phyloP scores from a whole-genome alignment of 2,113 vertebrate species.

The Hippocampus mohnikei region DNA sequence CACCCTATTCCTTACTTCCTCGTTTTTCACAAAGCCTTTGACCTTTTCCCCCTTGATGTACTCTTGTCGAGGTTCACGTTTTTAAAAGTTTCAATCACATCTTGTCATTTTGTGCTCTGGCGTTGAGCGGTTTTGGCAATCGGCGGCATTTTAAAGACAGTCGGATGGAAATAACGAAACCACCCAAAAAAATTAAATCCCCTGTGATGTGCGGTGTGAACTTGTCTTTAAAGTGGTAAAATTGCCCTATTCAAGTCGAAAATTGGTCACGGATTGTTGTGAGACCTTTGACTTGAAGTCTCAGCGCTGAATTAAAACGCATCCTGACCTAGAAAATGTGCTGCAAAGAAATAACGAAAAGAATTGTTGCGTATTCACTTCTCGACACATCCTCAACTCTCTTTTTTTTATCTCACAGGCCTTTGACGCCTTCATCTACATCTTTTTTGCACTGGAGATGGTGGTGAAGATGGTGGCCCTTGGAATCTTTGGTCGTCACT shows the following conservation, averaged over 20 bases:
- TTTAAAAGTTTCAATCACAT: neutral
- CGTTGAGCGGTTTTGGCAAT: neutral
- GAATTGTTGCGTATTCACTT: neutral
- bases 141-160: neutral
- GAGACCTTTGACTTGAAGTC: conserved; percentile 12
- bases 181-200: neutral
- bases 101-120: neutral
- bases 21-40: conserved; percentile 8
- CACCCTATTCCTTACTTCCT: conserved; percentile 15
- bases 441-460: conserved; percentile 98
- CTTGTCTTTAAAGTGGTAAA: neutral
- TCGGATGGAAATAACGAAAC: neutral
- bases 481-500: conserved; percentile 92
- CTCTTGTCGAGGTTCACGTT: neutral
- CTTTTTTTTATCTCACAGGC: conserved; percentile 70
- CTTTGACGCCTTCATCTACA: conserved; percentile 96
- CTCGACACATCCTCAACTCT: neutral
- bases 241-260: conserved; percentile 19
- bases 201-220: conserved; percentile 1
- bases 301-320: neutral
- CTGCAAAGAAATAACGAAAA: neutral
- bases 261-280: conserved; percentile 5
- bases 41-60: conserved; percentile 3
- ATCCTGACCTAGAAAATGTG: neutral
- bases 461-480: conserved; percentile 97